Conservation (phyloP, 2,113 vertebrate species). For the Mormyrus iriodes region DNA sequence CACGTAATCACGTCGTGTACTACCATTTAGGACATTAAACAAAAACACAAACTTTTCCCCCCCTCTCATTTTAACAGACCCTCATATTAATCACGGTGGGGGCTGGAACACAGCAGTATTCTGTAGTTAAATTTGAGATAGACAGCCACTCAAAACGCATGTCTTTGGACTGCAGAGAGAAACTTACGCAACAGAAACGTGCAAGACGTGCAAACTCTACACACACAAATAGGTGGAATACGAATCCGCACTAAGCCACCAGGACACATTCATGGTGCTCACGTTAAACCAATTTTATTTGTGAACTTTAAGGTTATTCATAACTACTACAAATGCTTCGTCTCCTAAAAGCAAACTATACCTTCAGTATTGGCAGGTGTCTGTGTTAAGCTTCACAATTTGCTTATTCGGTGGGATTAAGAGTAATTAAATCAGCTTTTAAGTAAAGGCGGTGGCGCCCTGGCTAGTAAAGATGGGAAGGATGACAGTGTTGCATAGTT, state of each 20-base stretch:
- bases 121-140: background rate
- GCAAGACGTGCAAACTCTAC: background rate
- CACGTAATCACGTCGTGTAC: too few species aligned
- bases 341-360: background rate
- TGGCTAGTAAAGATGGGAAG: background rate
- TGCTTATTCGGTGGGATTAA: background rate
- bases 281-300: background rate
- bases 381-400: background rate
- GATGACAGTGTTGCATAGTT: background rate
- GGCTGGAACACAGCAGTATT: background rate
- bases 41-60: background rate
- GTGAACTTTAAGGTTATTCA: background rate
- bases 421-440: background rate
- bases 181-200: background rate
- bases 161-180: background rate
- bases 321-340: background rate
- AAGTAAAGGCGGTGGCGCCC: background rate
- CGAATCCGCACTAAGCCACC: background rate
- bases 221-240: background rate
- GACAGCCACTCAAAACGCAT: background rate
- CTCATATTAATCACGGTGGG: background rate
- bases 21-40: too few species aligned
- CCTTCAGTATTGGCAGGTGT: background rate
- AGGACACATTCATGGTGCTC: background rate
- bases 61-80: background rate